These are phyloP conservation scores for Mesorhabditis spiculigera DNA, from an alignment of 2,888 invertebrate genomes.

Conservation along the genomic window DNA sequence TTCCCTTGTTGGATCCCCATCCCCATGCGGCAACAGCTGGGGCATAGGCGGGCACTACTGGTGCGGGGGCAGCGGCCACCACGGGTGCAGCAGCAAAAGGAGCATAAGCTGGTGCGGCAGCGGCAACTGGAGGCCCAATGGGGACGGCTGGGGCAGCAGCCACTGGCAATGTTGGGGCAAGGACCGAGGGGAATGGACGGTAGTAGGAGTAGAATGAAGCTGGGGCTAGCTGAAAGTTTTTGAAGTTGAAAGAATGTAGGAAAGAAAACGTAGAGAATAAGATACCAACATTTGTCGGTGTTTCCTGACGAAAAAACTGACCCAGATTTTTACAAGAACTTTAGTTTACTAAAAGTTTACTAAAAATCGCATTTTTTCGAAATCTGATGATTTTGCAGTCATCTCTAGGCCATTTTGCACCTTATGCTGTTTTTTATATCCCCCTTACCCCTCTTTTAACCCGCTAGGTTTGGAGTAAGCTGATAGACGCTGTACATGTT, in stretches of 20 bases:
- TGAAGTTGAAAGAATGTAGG: neutral
- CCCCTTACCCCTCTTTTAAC: too few species aligned
- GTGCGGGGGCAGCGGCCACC: neutral
- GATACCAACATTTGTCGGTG: too few species aligned
- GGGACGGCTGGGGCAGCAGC: slow-evolving; percentile 3
- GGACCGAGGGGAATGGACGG: slow-evolving; percentile 3
- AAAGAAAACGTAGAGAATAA: too few species aligned
- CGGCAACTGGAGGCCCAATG: slow-evolving; percentile 2
- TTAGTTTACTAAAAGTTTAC: too few species aligned
- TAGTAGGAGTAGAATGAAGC: slow-evolving; percentile 2
- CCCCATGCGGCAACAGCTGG: neutral
- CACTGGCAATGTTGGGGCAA: neutral
- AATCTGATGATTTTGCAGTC: too few species aligned
- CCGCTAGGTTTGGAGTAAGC: too few species aligned
- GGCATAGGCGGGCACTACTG: neutral
- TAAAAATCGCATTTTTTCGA: too few species aligned
- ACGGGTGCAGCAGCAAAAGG: neutral
- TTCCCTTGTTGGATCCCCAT: neutral
- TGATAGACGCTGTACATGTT: too few species aligned
- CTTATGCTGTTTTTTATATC: too few species aligned
- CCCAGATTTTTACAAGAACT: too few species aligned
- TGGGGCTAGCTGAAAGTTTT: neutral
- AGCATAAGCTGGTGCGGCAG: neutral
- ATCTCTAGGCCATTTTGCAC: too few species aligned
- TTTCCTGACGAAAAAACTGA: too few species aligned